Conservation (phyloP, 2,797 vertebrate species). For the Pseudochirops corinnae region DNA sequence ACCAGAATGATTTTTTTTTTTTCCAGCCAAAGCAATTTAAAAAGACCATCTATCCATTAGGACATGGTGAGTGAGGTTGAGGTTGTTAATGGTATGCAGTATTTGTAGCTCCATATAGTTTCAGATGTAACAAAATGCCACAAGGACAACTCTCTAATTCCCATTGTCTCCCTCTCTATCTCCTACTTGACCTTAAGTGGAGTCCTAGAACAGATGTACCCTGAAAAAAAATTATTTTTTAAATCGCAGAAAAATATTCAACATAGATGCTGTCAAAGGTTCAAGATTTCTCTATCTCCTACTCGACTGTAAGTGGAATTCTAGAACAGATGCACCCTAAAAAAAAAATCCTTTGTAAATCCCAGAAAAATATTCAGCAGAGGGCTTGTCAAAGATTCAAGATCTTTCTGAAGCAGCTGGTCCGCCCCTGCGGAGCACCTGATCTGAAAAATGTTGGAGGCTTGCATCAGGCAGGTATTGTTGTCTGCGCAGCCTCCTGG, state of each 20-base stretch:
- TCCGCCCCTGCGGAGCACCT: neutral
- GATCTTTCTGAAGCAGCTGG: slow-evolving; percentile 32
- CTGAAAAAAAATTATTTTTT: neutral
- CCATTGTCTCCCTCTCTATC: neutral
- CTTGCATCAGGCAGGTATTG: slow-evolving; percentile 57
- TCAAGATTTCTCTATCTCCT: neutral
- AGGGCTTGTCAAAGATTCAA: neutral
- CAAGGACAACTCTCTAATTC: neutral
- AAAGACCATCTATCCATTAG: neutral
- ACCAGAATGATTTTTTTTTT: neutral
- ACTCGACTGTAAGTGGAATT: neutral
- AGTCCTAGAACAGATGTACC: neutral
- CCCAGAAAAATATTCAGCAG: fast-evolving
- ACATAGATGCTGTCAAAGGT: too few relatives aligned
- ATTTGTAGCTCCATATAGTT: neutral
- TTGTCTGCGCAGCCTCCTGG: slow-evolving; percentile 56
- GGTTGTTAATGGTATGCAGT: neutral
- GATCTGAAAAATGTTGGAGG: slow-evolving; percentile 46
- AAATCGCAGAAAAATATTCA: neutral
- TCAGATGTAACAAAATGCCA: neutral
- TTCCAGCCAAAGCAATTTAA: neutral
- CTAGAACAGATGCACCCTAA: neutral
- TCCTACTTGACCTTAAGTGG: neutral
- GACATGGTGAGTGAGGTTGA: neutral
- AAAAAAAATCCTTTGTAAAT: neutral